Percentiles rank a stretch among this genome's conserved stretches.
phyloP scores from a whole-genome alignment of 2,888 invertebrate genomes.

The Dusona sp. region DNA sequence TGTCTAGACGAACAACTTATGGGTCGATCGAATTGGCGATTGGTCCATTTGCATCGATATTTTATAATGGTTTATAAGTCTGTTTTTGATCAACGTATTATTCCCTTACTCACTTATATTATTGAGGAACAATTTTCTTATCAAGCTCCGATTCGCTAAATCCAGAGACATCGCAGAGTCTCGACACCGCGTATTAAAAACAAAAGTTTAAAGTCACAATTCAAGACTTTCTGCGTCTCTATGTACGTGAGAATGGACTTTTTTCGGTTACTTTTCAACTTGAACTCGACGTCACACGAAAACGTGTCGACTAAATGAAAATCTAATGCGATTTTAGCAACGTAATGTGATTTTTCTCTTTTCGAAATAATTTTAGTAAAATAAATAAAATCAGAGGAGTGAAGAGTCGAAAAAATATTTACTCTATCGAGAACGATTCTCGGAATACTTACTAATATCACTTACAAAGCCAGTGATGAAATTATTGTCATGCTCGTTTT shows the following conservation, averaged over 20 bases:
- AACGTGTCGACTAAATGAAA: neutral
- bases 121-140: neutral
- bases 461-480: slow-evolving; percentile 21
- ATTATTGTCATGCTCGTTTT: slow-evolving; percentile 10
- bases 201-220: neutral
- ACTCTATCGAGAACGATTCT: neutral
- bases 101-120: neutral
- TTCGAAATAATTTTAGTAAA: neutral
- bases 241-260: neutral
- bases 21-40: neutral
- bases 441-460: neutral
- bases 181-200: neutral
- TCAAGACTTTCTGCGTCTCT: neutral
- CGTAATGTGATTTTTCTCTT: neutral
- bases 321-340: neutral
- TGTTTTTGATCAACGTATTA: neutral
- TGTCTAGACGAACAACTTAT: slow-evolving; percentile 26
- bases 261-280: neutral
- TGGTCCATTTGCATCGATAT: neutral
- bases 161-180: neutral
- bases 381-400: neutral
- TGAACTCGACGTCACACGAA: neutral
- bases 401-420: neutral
- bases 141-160: neutral
- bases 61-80: neutral